These are phyloP conservation scores for Oscheius sp. DNA, from an alignment of 2,888 invertebrate genomes.

Conservation along the genomic window DNA sequence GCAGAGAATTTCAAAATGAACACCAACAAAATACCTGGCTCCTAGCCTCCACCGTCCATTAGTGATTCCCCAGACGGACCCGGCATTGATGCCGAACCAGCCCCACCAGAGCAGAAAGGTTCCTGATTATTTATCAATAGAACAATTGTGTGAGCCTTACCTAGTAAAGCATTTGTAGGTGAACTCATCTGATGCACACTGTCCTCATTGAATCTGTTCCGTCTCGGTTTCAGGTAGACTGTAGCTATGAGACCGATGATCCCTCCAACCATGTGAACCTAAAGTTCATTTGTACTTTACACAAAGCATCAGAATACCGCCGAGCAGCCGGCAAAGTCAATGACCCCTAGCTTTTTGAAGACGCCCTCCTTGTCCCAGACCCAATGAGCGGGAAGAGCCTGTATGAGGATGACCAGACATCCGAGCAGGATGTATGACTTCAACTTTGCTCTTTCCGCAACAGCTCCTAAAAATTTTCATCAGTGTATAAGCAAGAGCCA, in stretches of 20 bases:
- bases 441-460: constrained; percentile 71
- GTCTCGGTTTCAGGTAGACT: constrained; percentile 65
- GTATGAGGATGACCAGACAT: constrained; percentile 63
- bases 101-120: constrained; percentile 69
- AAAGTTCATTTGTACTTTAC: constrained; percentile 18
- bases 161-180: constrained; percentile 68
- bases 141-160: constrained; percentile 8
- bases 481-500: not conserved
- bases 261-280: constrained; percentile 70
- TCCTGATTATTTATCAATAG: constrained; percentile 39
- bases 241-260: constrained; percentile 68
- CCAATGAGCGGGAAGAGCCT: constrained; percentile 75
- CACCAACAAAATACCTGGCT: constrained; percentile 42
- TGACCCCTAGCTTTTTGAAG: constrained; percentile 64
- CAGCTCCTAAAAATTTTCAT: constrained; percentile 62
- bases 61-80: constrained; percentile 66
- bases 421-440: constrained; percentile 70
- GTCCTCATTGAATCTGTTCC: constrained; percentile 64
- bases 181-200: constrained; percentile 65
- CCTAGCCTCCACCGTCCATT: constrained; percentile 63
- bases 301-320: constrained; percentile 62
- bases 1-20: not conserved
- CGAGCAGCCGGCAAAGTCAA: constrained; percentile 74
- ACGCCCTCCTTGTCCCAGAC: constrained; percentile 74
- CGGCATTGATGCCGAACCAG: constrained; percentile 68